These are phyloP conservation scores for Cryptocheilus praepositus DNA, from an alignment of 2,888 invertebrate species.

Conservation along the genomic window DNA sequence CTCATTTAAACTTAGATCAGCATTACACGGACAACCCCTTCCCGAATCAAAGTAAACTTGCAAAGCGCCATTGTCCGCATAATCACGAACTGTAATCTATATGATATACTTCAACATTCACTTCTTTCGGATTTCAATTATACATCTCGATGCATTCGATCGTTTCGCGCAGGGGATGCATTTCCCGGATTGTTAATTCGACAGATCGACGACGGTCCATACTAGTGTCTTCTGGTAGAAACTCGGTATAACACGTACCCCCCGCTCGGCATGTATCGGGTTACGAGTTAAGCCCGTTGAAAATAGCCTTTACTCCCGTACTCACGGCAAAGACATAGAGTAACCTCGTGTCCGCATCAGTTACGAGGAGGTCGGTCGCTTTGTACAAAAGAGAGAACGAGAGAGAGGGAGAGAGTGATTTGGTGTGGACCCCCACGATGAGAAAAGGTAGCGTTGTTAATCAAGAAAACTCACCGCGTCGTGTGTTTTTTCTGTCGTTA, in stretches of 20 bases:
- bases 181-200: neutral
- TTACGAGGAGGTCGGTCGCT: conserved; percentile 19
- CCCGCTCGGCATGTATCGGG: conserved; percentile 55
- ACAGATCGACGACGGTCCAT: neutral
- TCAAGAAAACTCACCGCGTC: conserved; percentile 5
- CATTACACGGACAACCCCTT: too few species aligned
- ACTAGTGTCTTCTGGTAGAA: neutral
- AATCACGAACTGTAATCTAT: too few species aligned
- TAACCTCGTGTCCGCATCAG: conserved; percentile 38
- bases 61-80: too few species aligned
- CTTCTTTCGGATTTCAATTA: too few species aligned
- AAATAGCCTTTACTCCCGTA: conserved; percentile 58
- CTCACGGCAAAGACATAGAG: conserved; percentile 54
- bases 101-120: too few species aligned
- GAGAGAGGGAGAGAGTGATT: too few species aligned
- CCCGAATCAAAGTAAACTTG: too few species aligned
- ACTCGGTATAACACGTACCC: neutral
- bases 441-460: neutral
- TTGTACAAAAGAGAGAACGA: too few species aligned
- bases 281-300: conserved; percentile 60
- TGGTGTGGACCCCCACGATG: neutral
- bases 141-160: too few species aligned
- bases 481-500: neutral
- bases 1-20: too few species aligned
- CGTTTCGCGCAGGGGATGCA: neutral